Evolutionary conservation across 1,140 invertebrate genomes (phyloP), one percentile per base, ranked within the genome.

Genomic region (Tetramorium parvispinum): DNA sequence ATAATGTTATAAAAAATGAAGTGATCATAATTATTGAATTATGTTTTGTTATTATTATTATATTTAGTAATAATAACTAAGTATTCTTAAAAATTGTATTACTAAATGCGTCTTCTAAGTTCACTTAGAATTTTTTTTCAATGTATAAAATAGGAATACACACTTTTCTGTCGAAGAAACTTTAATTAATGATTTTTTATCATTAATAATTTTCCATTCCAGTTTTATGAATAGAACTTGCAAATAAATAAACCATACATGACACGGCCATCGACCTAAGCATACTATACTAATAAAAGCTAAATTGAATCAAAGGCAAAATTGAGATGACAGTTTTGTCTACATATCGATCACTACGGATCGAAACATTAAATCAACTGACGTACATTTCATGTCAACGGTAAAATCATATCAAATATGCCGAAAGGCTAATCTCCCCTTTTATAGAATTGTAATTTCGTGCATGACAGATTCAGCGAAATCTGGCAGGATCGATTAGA

Each of bases 401-500:
- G 3, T 10, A 13, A 57, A 16, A 55, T 37, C 55, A 53, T 40
- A 13, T 75, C 21, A 32, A 6, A 37, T 6, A 11, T 55, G 10
- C 0, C 4, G n/a, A 37, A 55, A 55, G 32, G n/a, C 8, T 40
- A 21, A 40, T 24, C 6, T 43, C 5, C 53, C 27, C 46, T 70
- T 27, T 68, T 27, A 13, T n/a, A 43, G 18, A 81, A 70, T 70
- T 43, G 55, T 8, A 40, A n/a, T 43, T 59, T 40, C n/a, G 37
- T 16, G 37, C n/a, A 49, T 1, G 27, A 46, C 32, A 43, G 16
- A 8, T n/a, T 57, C 11, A 3, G 11, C 2, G 46, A 65, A 40
- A 81, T 81, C 37, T 16, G 49, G 49, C 21, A 43, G 51, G 51
- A 81, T 57, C 37, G 37, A 81, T 78, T 78, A 46, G 21, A 81